phyloP scores from a whole-genome alignment of 2,113 vertebrate genomes.

The Tympanuchus pallidicinctus region DNA sequence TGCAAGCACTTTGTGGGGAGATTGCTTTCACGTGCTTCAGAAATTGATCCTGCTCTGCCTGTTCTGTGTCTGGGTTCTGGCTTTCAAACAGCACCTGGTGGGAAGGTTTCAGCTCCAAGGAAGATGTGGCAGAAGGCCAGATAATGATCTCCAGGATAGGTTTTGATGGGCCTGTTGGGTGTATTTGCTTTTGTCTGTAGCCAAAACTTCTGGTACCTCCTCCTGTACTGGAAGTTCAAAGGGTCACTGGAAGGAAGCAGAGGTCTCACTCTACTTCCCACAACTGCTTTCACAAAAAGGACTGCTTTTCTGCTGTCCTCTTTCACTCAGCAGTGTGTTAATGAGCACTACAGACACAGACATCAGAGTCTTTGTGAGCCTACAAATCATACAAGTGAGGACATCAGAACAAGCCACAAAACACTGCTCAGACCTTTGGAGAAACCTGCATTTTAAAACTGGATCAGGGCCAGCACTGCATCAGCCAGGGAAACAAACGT shows the following conservation, averaged over 20 bases:
- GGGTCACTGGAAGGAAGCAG: slow-evolving; percentile 4
- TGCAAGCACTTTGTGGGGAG: not conserved
- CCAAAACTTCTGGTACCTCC: not conserved
- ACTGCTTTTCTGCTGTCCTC: not conserved
- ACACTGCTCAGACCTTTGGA: not conserved
- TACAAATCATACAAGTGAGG: slow-evolving; percentile 8
- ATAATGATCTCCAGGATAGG: slow-evolving; percentile 40
- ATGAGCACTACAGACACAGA: not conserved
- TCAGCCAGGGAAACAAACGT: not conserved
- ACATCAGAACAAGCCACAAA: not conserved
- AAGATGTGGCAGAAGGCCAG: slow-evolving; percentile 13
- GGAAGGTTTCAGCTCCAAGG: not conserved
- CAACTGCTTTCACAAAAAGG: not conserved
- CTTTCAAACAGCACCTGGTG: not conserved
- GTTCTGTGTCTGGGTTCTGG: not conserved
- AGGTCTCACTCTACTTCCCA: not conserved
- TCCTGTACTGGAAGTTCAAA: not conserved
- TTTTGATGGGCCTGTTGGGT: not conserved
- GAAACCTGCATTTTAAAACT: not conserved
- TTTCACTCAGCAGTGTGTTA: not conserved
- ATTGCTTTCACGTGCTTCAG: not conserved
- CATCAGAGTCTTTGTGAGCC: not conserved
- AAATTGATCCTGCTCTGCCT: not conserved
- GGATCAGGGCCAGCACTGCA: not conserved
- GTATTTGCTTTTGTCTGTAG: not conserved